Conservation (phyloP, 2,113 vertebrate genomes). For the Baryphthengus martii region DNA sequence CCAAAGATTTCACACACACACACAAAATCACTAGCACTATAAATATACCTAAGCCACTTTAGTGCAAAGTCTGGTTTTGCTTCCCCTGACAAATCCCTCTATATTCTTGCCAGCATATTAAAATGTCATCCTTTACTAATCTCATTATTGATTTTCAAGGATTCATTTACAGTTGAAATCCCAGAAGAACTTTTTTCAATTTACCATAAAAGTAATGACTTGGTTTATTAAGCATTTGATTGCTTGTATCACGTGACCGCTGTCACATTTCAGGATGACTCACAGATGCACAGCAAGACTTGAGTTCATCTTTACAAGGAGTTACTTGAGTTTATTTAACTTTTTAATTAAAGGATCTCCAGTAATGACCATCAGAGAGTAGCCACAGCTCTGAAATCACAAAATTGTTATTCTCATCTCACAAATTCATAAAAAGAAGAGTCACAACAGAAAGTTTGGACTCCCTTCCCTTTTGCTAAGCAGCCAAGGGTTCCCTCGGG, state of each 20-base stretch:
- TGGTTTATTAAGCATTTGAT: conserved; percentile 48
- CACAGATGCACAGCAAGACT: not conserved
- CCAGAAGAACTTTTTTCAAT: conserved; percentile 41
- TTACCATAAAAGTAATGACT: conserved; percentile 37
- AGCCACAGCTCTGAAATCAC: not conserved
- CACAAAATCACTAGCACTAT: conserved; percentile 31
- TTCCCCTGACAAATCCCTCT: conserved; percentile 58
- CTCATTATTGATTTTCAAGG: conserved; percentile 55
- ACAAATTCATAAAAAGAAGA: not conserved
- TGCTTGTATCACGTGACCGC: not conserved
- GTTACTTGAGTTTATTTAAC: not conserved
- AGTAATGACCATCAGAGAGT: not conserved
- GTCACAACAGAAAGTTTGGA: not conserved
- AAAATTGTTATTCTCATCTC: not conserved
- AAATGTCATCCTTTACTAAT: conserved; percentile 53
- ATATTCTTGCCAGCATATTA: conserved; percentile 42
- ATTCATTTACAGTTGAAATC: conserved; percentile 52
- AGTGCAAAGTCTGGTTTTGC: conserved; percentile 43
- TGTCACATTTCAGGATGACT: not conserved
- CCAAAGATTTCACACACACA: conserved; percentile 42
- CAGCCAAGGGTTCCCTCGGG: not conserved
- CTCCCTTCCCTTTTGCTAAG: not conserved
- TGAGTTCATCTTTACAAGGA: conserved; percentile 56
- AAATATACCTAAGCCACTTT: conserved; percentile 55
- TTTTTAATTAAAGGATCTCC: not conserved